Percentiles rank a stretch among this genome's conserved stretches.
Evolutionary conservation across 2,888 invertebrate genomes (phyloP).

Genomic region (Catotricha subobsoleta): DNA sequence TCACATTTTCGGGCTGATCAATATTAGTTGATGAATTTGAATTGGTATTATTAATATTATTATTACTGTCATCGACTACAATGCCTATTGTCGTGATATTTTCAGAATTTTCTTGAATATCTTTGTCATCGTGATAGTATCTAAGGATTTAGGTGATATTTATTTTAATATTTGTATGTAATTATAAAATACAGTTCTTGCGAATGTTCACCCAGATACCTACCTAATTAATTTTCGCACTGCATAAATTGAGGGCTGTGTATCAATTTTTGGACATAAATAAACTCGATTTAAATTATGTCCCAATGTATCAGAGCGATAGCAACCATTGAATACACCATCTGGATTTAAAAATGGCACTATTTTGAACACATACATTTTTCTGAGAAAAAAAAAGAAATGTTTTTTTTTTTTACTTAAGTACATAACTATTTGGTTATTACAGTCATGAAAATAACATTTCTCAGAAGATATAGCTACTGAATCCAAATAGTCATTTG

Average conservation of each 20-base stretch:
- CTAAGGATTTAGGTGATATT: conserved; percentile 22
- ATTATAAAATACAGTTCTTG: too few species aligned
- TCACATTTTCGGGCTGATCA: too few species aligned
- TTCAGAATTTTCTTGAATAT: not conserved
- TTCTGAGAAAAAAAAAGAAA: conserved; percentile 16
- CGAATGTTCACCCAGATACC: too few species aligned
- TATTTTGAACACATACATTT: conserved; percentile 69
- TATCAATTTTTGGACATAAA: conserved; percentile 49
- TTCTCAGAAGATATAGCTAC: too few species aligned
- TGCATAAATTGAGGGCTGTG: conserved; percentile 75
- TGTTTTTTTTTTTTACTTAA: not conserved
- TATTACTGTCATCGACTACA: not conserved
- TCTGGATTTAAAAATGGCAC: conserved; percentile 86
- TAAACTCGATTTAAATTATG: conserved; percentile 80
- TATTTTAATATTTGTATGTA: too few species aligned
- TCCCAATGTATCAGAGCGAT: conserved; percentile 70
- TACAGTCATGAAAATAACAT: too few species aligned
- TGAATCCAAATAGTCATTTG: too few species aligned
- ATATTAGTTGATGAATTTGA: too few species aligned
- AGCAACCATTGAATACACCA: conserved; percentile 72
- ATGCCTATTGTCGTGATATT: not conserved
- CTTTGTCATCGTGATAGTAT: conserved; percentile 43
- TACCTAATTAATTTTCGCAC: conserved; percentile 57
- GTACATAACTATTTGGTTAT: too few species aligned
- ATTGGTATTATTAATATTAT: not conserved